Evolutionary conservation across 2,888 invertebrate genomes (phyloP), one percentile per base, ranked within the genome.

Genomic region (Drosophila colorata): DNA sequence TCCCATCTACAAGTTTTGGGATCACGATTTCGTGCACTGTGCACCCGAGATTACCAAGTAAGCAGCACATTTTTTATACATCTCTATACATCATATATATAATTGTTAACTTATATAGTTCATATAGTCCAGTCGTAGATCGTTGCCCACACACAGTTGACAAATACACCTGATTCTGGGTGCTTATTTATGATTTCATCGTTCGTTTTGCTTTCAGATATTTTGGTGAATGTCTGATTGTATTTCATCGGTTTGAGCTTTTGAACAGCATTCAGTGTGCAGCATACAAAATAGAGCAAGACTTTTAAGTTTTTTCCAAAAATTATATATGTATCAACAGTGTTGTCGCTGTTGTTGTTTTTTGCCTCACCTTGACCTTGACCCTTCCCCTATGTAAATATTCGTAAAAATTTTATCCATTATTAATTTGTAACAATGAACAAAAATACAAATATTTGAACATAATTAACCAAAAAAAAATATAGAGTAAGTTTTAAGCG

Each of bases 41-140:
- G 99, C 99, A 18, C 98, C 99, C 1, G 99, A 99, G 93, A 99
- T 99, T 88, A 98, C 99, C 93, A 99, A 99, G 98, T 98, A 93
- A 95, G 96, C 94, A 25, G 25, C 25, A 25, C 8, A 13, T 13
- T 13, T 13, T n/a, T 18, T 9, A 8, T 2, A 16, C 18, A 13
- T 7, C 8, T 53, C 2, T 13, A 14, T 11, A 25, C 13, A 9
- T 2, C n/a, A 6, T 7, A 7, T 13, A 4, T 25, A 8, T 1
- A n/a, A 11, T 6, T 3, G 4, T n/a, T 11, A 28, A 18, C 25
- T 2, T 16, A 20, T 44, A 23, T 25, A 56, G 31, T 20, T 53
- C 9, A 14, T 11, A 11, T 31, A 5, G 16, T 31, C 5, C 37
- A 38, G 43, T 18, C 31, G 48, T 57, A 49, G 69, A 28, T 33